These are phyloP conservation scores for Paedocypris micromegethes DNA, from an alignment of 2,797 vertebrate species.

Conservation along the genomic window DNA sequence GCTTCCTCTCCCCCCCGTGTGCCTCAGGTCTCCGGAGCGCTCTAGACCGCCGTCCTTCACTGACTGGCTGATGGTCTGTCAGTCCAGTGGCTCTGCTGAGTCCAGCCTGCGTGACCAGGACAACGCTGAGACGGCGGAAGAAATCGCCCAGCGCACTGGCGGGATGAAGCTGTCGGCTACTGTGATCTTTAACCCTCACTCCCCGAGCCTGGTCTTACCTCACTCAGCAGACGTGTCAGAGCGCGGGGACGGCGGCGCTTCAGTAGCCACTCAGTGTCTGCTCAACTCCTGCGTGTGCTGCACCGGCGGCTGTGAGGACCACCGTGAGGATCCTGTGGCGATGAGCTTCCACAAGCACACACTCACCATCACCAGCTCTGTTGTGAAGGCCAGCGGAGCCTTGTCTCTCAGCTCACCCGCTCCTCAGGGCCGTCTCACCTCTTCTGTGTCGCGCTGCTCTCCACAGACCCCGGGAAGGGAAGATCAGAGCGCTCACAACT, in stretches of 20 bases:
- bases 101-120: slow-evolving; percentile 65
- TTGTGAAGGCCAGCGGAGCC: slow-evolving; percentile 66
- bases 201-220: slow-evolving; percentile 67
- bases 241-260: slow-evolving; percentile 47
- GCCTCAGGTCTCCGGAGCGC: slow-evolving; percentile 50
- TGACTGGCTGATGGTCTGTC: slow-evolving; percentile 56
- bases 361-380: slow-evolving; percentile 61
- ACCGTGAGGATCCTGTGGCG: slow-evolving; percentile 71
- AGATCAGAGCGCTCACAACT: slow-evolving; percentile 57
- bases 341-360: slow-evolving; percentile 69
- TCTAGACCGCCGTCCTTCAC: slow-evolving; percentile 48
- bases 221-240: slow-evolving; percentile 51
- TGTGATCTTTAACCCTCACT: slow-evolving; percentile 95
- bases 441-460: slow-evolving; percentile 27
- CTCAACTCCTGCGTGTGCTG: slow-evolving; percentile 95
- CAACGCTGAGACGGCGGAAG: slow-evolving; percentile 76
- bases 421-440: slow-evolving; percentile 49
- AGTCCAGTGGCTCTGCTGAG: slow-evolving; percentile 63
- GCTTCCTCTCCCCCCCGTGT: slow-evolving; percentile 31
- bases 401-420: slow-evolving; percentile 39
- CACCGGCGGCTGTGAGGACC: slow-evolving; percentile 78
- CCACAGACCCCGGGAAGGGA: slow-evolving; percentile 43
- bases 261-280: slow-evolving; percentile 84
- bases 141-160: slow-evolving; percentile 89
- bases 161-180: slow-evolving; percentile 98